Conservation (phyloP, 1,140 invertebrate genomes). For the Drosophila ananassae region DNA sequence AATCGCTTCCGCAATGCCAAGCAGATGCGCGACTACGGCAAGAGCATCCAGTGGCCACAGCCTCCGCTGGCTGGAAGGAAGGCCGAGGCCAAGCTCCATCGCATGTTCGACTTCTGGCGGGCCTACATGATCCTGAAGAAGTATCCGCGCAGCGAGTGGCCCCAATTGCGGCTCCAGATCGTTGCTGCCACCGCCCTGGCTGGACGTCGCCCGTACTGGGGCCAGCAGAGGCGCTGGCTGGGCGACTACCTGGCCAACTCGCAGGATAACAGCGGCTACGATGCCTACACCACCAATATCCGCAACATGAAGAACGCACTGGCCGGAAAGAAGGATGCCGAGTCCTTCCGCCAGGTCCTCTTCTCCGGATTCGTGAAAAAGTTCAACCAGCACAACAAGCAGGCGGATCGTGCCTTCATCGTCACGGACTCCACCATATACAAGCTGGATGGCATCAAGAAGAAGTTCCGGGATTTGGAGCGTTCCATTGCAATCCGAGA, state of each 20-base stretch:
- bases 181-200: conserved; percentile 91
- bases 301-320: conserved; percentile 87
- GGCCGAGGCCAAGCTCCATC: conserved; percentile 85
- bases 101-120: conserved; percentile 90
- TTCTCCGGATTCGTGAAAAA: conserved; percentile 88
- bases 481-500: conserved; percentile 92
- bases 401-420: conserved; percentile 93
- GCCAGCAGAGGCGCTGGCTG: conserved; percentile 93
- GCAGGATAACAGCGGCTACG: conserved; percentile 90
- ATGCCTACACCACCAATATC: conserved; percentile 89
- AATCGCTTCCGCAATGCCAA: conserved; percentile 87
- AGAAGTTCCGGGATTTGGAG: conserved; percentile 94
- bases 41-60: conserved; percentile 91
- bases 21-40: conserved; percentile 90
- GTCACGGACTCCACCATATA: conserved; percentile 95
- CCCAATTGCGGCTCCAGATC: conserved; percentile 92
- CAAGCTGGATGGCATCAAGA: conserved; percentile 92
- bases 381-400: conserved; percentile 92
- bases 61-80: conserved; percentile 88
- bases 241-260: conserved; percentile 94
- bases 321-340: conserved; percentile 77
- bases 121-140: conserved; percentile 93
- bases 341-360: conserved; percentile 88
- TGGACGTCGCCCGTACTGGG: conserved; percentile 92
- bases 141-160: conserved; percentile 93